phyloP scores from a whole-genome alignment of 2,888 invertebrate genomes.

The Spilosoma lubricipeda region DNA sequence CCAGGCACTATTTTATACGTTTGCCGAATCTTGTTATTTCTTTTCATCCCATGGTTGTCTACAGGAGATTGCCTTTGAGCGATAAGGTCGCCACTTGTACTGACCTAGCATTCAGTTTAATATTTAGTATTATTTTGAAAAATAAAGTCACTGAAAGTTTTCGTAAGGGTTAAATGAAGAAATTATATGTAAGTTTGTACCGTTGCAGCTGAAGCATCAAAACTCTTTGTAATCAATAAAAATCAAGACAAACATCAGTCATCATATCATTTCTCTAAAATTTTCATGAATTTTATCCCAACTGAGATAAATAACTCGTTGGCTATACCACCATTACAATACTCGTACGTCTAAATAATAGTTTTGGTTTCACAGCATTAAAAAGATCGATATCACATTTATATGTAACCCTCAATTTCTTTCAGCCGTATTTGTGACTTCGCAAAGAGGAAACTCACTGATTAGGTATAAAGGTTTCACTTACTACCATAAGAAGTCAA shows the following conservation, averaged over 20 bases:
- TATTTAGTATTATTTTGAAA: no score
- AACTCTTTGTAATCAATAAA: neutral
- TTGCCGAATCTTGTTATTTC: no score
- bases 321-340: no score
- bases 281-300: neutral
- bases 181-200: neutral
- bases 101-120: no score
- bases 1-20: no score
- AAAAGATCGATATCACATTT: neutral
- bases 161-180: neutral
- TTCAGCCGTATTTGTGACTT: conserved; percentile 38
- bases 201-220: neutral
- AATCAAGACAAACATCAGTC: neutral
- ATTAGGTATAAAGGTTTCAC: conserved; percentile 34
- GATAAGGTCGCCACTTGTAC: no score
- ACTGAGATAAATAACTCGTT: neutral
- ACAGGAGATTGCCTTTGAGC: no score
- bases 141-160: neutral
- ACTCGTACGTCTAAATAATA: neutral
- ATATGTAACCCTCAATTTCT: conserved; percentile 12
- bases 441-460: conserved; percentile 37
- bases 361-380: no score
- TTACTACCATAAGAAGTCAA: conserved; percentile 37
- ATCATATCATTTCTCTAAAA: neutral
- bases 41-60: no score